These are phyloP conservation scores for Manis pentadactyla DNA, from an alignment of 2,797 vertebrate species.

Conservation along the genomic window DNA sequence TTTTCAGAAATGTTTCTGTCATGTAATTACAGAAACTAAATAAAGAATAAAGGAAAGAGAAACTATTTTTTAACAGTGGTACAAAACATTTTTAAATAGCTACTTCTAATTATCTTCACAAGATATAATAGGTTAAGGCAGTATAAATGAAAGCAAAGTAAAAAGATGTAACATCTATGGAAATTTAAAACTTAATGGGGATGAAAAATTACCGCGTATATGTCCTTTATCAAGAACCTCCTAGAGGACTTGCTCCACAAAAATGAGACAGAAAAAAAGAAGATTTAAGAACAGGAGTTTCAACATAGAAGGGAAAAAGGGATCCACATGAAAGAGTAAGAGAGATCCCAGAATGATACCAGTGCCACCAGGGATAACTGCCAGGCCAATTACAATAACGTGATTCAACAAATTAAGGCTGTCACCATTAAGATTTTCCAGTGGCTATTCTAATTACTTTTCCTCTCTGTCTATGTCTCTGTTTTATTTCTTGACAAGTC, in stretches of 20 bases:
- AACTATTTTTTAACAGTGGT: not conserved
- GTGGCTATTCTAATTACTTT: not conserved
- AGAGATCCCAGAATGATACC: not conserved
- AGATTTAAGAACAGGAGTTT: not conserved
- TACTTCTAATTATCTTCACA: conserved; percentile 6
- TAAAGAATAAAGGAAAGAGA: not conserved
- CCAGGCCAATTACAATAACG: not conserved
- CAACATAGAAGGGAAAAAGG: not conserved
- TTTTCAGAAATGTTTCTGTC: not conserved
- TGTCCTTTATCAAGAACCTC: not conserved
- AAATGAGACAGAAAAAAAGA: not conserved
- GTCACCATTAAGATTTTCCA: not conserved
- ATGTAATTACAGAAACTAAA: not conserved
- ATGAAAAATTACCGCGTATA: not conserved
- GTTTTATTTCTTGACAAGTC: not conserved
- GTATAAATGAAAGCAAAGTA: conserved; percentile 2
- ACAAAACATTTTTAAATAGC: not conserved
- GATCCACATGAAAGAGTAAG: not conserved
- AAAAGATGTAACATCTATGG: not conserved
- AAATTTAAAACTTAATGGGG: not conserved
- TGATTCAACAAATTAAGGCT: not conserved
- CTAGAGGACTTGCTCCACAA: not conserved
- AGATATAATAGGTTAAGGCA: not conserved
- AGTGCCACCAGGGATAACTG: not conserved
- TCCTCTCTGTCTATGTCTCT: not conserved